phyloP scores from a whole-genome alignment of 2,113 vertebrate species.

The Egretta garzetta region DNA sequence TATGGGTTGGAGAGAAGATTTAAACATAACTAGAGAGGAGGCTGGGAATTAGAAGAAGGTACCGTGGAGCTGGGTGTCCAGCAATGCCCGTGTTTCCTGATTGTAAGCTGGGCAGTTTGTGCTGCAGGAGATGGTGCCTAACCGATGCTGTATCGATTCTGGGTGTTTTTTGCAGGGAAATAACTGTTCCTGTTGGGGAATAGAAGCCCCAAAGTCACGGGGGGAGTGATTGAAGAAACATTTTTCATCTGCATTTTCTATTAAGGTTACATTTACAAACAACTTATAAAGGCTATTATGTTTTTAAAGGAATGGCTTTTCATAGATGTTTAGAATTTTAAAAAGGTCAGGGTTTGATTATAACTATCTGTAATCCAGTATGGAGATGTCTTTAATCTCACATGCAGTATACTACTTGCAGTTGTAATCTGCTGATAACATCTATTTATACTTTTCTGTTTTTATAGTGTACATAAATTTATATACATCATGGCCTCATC shows the following conservation, averaged over 20 bases:
- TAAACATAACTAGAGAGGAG: neutral
- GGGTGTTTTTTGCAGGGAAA: neutral
- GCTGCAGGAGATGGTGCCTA: neutral
- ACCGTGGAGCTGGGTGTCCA: neutral
- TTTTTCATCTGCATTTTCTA: neutral
- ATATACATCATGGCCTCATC: neutral
- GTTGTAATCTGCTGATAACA: neutral
- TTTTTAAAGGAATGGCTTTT: neutral
- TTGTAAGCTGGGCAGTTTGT: fast-evolving
- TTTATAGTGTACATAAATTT: neutral
- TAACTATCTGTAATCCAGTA: neutral
- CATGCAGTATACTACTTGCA: neutral
- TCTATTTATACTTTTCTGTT: neutral
- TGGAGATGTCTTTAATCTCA: neutral
- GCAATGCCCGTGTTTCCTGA: fast-evolving
- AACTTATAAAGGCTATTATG: neutral
- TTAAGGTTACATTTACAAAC: neutral
- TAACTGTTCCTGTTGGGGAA: neutral
- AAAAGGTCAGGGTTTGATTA: constrained; percentile 31
- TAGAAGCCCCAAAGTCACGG: neutral
- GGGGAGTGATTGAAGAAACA: neutral
- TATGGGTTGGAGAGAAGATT: neutral
- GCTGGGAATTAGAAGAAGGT: neutral
- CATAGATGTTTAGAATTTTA: neutral
- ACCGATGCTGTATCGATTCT: neutral